Conservation (phyloP, 2,888 invertebrate genomes). For the Scaptodrosophila latifasciaeformis region DNA sequence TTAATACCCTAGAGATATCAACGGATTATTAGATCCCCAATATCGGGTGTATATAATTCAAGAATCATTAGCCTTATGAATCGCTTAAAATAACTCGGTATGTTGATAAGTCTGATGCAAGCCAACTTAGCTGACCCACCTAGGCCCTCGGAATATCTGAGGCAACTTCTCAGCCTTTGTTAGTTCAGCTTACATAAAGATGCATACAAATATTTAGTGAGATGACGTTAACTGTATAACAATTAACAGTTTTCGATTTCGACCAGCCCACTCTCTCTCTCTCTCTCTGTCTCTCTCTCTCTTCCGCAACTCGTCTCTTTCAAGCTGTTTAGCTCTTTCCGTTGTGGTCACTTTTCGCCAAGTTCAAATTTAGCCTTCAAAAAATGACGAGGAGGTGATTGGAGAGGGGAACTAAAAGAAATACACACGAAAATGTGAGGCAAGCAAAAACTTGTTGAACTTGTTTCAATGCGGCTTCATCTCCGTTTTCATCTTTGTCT, state of each 20-base stretch:
- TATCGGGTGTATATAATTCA: too few species aligned
- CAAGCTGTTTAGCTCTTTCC: constrained; percentile 8
- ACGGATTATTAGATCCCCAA: too few species aligned
- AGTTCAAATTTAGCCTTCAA: constrained; percentile 55
- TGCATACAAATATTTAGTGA: constrained; percentile 51
- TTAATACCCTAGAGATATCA: too few species aligned
- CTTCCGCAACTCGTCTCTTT: background rate
- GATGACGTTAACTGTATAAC: constrained; percentile 43
- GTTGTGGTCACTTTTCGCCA: constrained; percentile 20
- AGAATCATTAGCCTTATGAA: too few species aligned
- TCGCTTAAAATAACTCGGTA: too few species aligned
- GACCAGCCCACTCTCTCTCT: constrained; percentile 3
- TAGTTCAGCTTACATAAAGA: constrained; percentile 45
- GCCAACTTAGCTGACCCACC: too few species aligned
- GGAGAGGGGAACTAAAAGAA: constrained; percentile 13
- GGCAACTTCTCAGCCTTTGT: background rate
- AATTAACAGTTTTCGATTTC: constrained; percentile 59
- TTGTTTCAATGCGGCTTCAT: constrained; percentile 36
- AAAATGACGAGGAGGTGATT: constrained; percentile 6
- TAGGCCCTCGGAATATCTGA: too few species aligned
- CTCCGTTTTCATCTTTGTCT: constrained; percentile 17
- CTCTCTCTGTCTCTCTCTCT: constrained; percentile 10
- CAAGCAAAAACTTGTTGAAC: constrained; percentile 52
- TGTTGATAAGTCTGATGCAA: too few species aligned
- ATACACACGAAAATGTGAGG: constrained; percentile 27